A percentile compares a stretch with the other conserved stretches of the same genome.
Evolutionary conservation across 1,140 invertebrate genomes (phyloP).

Genomic region (Conus betulinus): DNA sequence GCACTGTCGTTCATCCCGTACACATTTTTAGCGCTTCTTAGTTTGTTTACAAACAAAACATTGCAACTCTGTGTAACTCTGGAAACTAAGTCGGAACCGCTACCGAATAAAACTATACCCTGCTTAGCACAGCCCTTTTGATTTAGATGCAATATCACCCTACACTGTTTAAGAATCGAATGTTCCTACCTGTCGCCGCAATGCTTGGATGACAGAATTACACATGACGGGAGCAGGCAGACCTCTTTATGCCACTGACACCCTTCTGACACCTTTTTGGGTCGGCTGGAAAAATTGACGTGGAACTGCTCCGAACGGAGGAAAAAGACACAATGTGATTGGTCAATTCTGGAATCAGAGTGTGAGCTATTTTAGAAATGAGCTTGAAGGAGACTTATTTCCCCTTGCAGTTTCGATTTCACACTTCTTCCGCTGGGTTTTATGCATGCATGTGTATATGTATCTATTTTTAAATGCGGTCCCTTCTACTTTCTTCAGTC

Average conservation of each 20-base stretch:
- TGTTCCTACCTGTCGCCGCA: constrained; percentile 4
- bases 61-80: not conserved
- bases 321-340: constrained; percentile 1
- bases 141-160: not conserved
- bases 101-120: not conserved
- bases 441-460: too few relatives aligned
- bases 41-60: not conserved
- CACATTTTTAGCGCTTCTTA: too few relatives aligned
- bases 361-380: not conserved
- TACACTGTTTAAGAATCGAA: not conserved
- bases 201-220: not conserved
- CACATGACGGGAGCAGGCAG: constrained; percentile 21
- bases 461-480: too few relatives aligned
- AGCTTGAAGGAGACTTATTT: not conserved
- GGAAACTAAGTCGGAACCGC: too few relatives aligned
- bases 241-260: not conserved
- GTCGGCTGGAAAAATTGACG: constrained; percentile 35
- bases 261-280: not conserved
- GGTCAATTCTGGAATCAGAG: not conserved
- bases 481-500: too few relatives aligned
- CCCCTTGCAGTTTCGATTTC: not conserved
- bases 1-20: too few relatives aligned
- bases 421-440: too few relatives aligned
- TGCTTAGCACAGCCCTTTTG: not conserved
- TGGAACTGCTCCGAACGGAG: not conserved